phyloP scores from a whole-genome alignment of 1,140 invertebrate species.

The Monochamus saltuarius region DNA sequence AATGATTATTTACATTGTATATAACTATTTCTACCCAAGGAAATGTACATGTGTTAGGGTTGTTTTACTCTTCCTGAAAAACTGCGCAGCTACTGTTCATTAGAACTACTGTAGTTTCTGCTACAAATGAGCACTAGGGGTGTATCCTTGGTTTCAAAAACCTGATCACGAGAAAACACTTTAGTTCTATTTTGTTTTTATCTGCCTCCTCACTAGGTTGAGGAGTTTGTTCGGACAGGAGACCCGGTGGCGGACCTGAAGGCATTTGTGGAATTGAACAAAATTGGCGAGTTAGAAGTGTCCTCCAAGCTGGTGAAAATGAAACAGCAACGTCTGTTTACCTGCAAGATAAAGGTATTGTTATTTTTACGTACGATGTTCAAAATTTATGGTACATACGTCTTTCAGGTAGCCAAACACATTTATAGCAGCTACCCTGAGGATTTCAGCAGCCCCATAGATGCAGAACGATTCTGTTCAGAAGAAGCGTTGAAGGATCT shows the following conservation, averaged over 20 bases:
- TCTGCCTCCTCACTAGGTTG: neutral
- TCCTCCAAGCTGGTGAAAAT: conserved; percentile 19
- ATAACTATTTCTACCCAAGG: too few relatives aligned
- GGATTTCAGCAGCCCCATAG: conserved; percentile 54
- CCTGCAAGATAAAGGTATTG: conserved; percentile 51
- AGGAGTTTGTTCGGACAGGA: conserved; percentile 26
- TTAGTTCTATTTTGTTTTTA: neutral
- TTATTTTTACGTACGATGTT: neutral
- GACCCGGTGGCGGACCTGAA: conserved; percentile 33
- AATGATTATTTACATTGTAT: too few relatives aligned
- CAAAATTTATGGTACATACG: conserved; percentile 4
- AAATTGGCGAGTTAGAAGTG: conserved; percentile 36
- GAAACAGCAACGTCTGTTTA: conserved; percentile 45
- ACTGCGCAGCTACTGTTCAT: too few relatives aligned
- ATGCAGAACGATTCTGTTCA: conserved; percentile 58
- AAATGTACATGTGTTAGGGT: too few relatives aligned
- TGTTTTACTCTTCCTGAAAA: too few relatives aligned
- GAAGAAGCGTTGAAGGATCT: conserved; percentile 54
- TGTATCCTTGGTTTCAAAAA: too few relatives aligned
- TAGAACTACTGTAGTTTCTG: too few relatives aligned
- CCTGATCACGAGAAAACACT: too few relatives aligned
- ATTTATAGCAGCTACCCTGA: conserved; percentile 61
- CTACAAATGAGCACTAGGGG: too few relatives aligned
- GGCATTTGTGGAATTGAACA: conserved; percentile 33
- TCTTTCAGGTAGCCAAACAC: conserved; percentile 52